phyloP scores from a whole-genome alignment of 92 coral and sea anemone genomes.

The Pocillopora grandis region DNA sequence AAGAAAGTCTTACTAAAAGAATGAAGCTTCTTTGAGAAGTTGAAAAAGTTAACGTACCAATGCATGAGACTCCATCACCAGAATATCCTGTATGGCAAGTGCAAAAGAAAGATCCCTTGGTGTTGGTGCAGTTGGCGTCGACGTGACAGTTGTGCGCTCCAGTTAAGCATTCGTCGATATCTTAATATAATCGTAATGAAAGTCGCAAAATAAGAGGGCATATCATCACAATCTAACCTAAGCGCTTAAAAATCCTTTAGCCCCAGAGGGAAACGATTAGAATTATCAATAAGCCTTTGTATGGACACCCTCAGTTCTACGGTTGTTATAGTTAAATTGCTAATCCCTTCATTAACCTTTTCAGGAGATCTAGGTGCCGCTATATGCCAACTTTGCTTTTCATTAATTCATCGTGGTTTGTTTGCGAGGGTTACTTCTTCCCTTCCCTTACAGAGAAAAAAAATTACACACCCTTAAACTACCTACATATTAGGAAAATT shows the following conservation, averaged over 20 bases:
- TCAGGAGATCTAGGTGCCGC: no score
- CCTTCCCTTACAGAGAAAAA: no score
- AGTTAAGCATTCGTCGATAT: conserved; percentile 67
- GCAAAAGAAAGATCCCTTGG: conserved; percentile 45
- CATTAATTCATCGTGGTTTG: no score
- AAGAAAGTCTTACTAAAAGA: background rate
- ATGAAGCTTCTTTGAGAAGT: background rate
- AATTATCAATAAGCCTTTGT: no score
- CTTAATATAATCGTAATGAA: background rate
- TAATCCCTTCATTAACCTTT: no score
- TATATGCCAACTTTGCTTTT: no score
- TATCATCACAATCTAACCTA: background rate
- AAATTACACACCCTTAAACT: no score
- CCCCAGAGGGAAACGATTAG: background rate
- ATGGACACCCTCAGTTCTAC: no score
- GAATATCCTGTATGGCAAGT: conserved; percentile 82
- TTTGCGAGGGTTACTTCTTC: no score
- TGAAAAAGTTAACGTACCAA: conserved; percentile 42
- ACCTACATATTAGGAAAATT: no score
- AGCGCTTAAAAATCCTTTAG: background rate
- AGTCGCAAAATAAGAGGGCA: background rate
- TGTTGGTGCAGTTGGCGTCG: conserved; percentile 50
- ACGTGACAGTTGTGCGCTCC: conserved; percentile 56
- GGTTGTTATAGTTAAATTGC: no score
- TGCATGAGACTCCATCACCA: conserved; percentile 77